These are phyloP conservation scores for Enteromius thamalakanensis DNA, from an alignment of 2,797 vertebrate genomes.

Conservation along the genomic window DNA sequence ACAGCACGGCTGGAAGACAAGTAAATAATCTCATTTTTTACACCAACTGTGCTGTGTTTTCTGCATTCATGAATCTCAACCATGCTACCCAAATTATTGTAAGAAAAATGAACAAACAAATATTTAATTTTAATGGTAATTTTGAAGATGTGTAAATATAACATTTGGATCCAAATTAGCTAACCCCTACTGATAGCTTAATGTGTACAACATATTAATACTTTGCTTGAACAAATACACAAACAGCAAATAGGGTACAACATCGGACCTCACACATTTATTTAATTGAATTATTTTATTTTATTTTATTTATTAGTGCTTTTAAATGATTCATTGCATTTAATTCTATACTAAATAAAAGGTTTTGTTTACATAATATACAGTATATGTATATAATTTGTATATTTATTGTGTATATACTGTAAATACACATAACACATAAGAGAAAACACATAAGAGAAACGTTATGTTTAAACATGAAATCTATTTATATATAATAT, in stretches of 20 bases:
- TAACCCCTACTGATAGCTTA: neutral
- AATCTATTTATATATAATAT: no score
- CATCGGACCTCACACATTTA: neutral
- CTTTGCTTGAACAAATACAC: neutral
- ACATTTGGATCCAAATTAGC: neutral
- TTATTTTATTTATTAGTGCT: no score
- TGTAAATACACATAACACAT: no score
- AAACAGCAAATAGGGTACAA: neutral
- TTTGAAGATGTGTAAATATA: neutral
- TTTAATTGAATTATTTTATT: neutral
- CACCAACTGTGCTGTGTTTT: neutral
- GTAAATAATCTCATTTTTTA: conserved; percentile 7
- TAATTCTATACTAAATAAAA: no score
- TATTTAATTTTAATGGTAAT: neutral
- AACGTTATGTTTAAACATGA: no score
- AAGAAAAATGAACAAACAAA: neutral
- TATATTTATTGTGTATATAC: no score
- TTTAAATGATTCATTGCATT: no score
- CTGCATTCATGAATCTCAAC: conserved; percentile 5
- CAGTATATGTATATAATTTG: no score
- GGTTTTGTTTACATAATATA: no score
- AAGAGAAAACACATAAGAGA: no score
- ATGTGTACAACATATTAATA: neutral
- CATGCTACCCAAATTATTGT: neutral
- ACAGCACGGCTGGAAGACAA: neutral